Evolutionary conservation across 2,113 vertebrate genomes (phyloP), one percentile per base, ranked within the genome.

Genomic region (Epinephelus moara): DNA sequence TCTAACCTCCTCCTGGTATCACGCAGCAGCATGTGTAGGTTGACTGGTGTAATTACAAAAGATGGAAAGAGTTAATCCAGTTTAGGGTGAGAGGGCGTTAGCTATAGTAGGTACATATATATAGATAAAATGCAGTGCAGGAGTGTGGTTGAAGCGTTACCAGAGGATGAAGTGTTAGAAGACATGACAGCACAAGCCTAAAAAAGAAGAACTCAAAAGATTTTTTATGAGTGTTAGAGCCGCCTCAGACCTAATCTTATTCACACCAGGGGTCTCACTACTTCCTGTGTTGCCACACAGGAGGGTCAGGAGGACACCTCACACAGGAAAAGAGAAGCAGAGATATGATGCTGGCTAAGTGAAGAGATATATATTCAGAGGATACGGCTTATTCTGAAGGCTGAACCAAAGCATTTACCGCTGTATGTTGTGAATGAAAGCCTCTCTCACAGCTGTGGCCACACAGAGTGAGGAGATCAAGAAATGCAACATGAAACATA

Each of bases 231-330:
- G 70, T 40, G 73, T 80, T 47, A 67, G 55, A 71, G 14, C 53
- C 25, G 13, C 50, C 42, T 75, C 27, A 73, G 64, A 75, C 75
- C 66, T 77, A 52, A 78, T 86, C 76, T 71, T 73, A 80, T 63
- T 86, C 78, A 73, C 77, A 45, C 23, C 60, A 61, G 71, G 55
- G 63, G 69, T 57, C 68, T 89, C 18, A 57, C 40, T 55, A 17
- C 72, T 88, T 88, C 80, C 84, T 86, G 74, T 75, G 59, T 47
- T 88, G n/a, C 70, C 49, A 82, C 69, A 80, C 52, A 76, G 19
- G 63, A 45, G 60, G 71, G 69, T 77, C 63, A 84, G 9, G n/a
- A 56, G 47, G 52, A 73, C 57, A 55, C 19, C 60, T 49, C 62
- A 68, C 59, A 74, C 59, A 81, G 60, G 75, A 84, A 81, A 61